Conservation (phyloP, 2,113 vertebrate genomes). For the Caloenas nicobarica region DNA sequence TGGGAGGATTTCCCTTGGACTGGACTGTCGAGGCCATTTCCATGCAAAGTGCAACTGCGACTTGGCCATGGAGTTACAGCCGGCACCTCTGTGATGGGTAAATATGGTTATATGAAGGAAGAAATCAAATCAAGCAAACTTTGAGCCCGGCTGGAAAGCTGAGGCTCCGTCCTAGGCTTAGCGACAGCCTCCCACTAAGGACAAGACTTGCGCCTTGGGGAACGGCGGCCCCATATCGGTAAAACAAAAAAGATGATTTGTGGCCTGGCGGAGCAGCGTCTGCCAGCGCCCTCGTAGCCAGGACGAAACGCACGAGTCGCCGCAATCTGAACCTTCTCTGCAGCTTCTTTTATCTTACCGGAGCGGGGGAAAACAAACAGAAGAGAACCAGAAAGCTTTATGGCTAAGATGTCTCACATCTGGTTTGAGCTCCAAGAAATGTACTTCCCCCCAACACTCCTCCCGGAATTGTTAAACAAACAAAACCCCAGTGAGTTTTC, state of each 20-base stretch:
- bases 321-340: background rate
- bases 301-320: background rate
- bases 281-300: background rate
- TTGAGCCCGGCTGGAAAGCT: background rate
- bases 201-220: rapidly evolving
- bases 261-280: background rate
- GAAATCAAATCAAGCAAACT: background rate
- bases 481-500: background rate
- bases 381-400: background rate
- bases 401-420: conserved; percentile 14
- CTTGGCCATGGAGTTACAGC: rapidly evolving
- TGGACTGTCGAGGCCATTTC: too few relatives aligned
- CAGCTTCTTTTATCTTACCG: background rate
- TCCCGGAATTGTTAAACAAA: background rate
- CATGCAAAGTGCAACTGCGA: rapidly evolving
- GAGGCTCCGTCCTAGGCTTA: background rate
- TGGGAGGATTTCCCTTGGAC: background rate
- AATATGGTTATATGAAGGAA: rapidly evolving
- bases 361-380: background rate
- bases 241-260: background rate
- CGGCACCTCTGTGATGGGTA: rapidly evolving
- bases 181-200: background rate
- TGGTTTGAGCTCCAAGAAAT: conserved; percentile 37
- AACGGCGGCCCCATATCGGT: rapidly evolving
- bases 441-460: background rate